A percentile compares a stretch with the other conserved stretches of the same genome.
Evolutionary conservation across 2,888 invertebrate genomes (phyloP).

Genomic region (Microctonus aethiopoides): DNA sequence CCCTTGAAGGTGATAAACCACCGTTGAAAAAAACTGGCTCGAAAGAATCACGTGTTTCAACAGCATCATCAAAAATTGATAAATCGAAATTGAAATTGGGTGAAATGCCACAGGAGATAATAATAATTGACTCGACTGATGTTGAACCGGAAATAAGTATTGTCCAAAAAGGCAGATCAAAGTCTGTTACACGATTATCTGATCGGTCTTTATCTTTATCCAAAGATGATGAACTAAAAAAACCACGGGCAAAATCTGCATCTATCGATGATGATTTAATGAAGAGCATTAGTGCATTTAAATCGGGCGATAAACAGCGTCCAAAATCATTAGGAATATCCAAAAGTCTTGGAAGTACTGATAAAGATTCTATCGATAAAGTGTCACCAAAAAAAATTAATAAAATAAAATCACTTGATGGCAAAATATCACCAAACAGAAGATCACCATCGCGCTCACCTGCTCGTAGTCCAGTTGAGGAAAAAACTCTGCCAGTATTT

Average conservation of each 20-base stretch:
- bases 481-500: constrained; percentile 46
- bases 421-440: constrained; percentile 35
- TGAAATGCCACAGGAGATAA: constrained; percentile 65
- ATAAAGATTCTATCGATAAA: constrained; percentile 60
- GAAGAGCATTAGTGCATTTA: constrained; percentile 49
- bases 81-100: constrained; percentile 64
- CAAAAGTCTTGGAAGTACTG: constrained; percentile 62
- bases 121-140: constrained; percentile 64
- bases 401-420: constrained; percentile 70
- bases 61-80: constrained; percentile 59
- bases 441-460: constrained; percentile 48
- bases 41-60: constrained; percentile 57
- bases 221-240: constrained; percentile 56
- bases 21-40: constrained; percentile 59
- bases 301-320: constrained; percentile 54
- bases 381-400: constrained; percentile 62
- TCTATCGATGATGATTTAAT: constrained; percentile 63
- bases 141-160: constrained; percentile 62
- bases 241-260: constrained; percentile 58
- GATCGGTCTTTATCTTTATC: constrained; percentile 57
- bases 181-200: constrained; percentile 59
- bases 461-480: constrained; percentile 45
- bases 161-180: constrained; percentile 64
- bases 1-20: constrained; percentile 63
- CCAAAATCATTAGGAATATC: constrained; percentile 64